Evolutionary conservation across 2,797 vertebrate genomes (phyloP).

Genomic region (Gobio occitaniae): DNA sequence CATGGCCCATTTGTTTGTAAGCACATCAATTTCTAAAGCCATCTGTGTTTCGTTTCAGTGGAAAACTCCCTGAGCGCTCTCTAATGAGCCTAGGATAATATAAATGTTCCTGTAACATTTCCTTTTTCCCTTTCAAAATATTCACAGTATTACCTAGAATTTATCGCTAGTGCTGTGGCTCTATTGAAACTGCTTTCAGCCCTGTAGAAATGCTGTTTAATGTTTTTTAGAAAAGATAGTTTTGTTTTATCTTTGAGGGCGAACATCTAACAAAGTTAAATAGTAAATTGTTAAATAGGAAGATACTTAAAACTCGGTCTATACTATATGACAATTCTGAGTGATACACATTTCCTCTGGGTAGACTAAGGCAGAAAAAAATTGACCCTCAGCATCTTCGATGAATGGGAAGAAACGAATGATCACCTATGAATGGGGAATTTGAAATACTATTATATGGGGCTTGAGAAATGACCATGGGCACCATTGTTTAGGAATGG

Average conservation of each 20-base stretch:
- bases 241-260: background rate
- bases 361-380: background rate
- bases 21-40: conserved; percentile 70
- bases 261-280: background rate
- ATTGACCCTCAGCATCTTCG: background rate
- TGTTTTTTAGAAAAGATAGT: background rate
- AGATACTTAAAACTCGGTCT: background rate
- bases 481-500: too few species aligned
- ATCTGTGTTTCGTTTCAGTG: conserved; percentile 72
- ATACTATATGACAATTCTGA: background rate
- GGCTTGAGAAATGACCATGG: too few species aligned
- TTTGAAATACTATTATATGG: too few species aligned
- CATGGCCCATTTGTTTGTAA: conserved; percentile 74
- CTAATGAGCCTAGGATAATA: conserved; percentile 67
- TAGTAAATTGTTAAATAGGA: background rate
- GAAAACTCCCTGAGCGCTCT: conserved; percentile 69
- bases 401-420: background rate
- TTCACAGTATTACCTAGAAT: conserved; percentile 60
- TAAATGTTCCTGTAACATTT: conserved; percentile 63
- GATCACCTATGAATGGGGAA: too few species aligned
- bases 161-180: background rate
- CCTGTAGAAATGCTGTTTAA: background rate
- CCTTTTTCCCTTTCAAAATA: conserved; percentile 58
- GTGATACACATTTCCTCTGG: background rate
- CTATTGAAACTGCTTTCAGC: background rate